A percentile compares a stretch with the other conserved stretches of the same genome.
These are phyloP conservation scores for Leucophora obtusa DNA, from an alignment of 2,888 invertebrate species.

Conservation along the genomic window DNA sequence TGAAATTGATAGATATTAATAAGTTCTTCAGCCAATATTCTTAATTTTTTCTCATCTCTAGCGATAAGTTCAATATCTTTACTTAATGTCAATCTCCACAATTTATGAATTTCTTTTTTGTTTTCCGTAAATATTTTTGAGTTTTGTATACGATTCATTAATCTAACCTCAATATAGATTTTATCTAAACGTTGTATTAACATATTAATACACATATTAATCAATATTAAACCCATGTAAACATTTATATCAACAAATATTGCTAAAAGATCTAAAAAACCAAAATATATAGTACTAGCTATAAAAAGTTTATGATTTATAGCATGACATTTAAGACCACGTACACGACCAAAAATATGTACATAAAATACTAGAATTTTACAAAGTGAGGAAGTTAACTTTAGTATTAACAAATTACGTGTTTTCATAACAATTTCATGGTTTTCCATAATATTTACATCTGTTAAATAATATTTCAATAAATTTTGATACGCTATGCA, in stretches of 20 bases:
- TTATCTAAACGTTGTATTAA: constrained; percentile 23
- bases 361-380: constrained; percentile 17
- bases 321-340: background rate
- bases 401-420: constrained; percentile 16
- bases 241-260: constrained; percentile 42
- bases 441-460: background rate
- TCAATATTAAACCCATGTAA: constrained; percentile 22
- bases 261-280: background rate
- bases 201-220: constrained; percentile 27
- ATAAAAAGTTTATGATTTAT: background rate
- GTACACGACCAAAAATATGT: background rate
- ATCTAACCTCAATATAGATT: constrained; percentile 19
- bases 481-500: constrained; percentile 11
- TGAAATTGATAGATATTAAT: constrained; percentile 60
- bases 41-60: constrained; percentile 45
- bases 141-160: constrained; percentile 27
- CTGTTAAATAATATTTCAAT: background rate
- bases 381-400: background rate
- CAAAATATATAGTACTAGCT: constrained; percentile 2
- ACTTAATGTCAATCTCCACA: constrained; percentile 62
- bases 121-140: background rate
- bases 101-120: background rate
- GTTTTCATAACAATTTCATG: constrained; percentile 1
- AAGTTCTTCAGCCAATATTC: constrained; percentile 49
- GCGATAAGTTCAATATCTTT: constrained; percentile 61